Base-by-base conservation (phyloP, 2,888 invertebrate species). In the Taenaris catops region DNA sequence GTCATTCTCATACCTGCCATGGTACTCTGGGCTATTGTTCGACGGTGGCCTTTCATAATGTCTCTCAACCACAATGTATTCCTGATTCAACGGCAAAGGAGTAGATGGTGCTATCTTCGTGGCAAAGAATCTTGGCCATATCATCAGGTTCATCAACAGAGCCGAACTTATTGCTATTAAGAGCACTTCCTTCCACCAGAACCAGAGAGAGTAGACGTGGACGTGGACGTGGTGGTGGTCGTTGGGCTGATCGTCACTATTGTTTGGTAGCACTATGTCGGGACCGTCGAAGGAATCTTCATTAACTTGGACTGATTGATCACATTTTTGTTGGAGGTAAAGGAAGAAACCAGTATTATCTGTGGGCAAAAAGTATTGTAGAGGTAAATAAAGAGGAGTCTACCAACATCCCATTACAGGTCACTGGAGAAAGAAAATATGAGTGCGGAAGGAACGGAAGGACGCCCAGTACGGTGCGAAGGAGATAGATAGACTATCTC, bases 141-240 rank as follows among this genome's bases (percentile, higher is more conserved):
- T 80, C 61, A 93, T 86, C 11, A 93, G 72, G 55, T 94, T 94
- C 45, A 94, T 78, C 4, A 94, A 52, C 19, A 95, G 59, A 0
- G 94, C 93, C 0, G 92, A 91, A 3, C 93, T 89, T 18, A 95
- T 66, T 2, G 93, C 93, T 27, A 96, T 93, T 1, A 93, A 88
- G 1, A 93, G 64, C 3, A 96, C 92, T 70, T 96, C 95, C 71
- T 92, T 94, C 81, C 81, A 95, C 92, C 93, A 95, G 67, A 91
- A 91, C 92, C 94, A 94, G 0, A 95, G 70, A 0, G 94, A 93
- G 5, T 91, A 89, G 21, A 93, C 91, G 43, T 93, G 91, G 1
- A 93, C 89, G 63, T 92, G 91, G 0, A 92, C 89, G 8, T 91
- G 90, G 4, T 90, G 90, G 49, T 89, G 90, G 38, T 89, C 89